phyloP scores from a whole-genome alignment of 2,113 vertebrate genomes.

The Gracilinanus agilis region DNA sequence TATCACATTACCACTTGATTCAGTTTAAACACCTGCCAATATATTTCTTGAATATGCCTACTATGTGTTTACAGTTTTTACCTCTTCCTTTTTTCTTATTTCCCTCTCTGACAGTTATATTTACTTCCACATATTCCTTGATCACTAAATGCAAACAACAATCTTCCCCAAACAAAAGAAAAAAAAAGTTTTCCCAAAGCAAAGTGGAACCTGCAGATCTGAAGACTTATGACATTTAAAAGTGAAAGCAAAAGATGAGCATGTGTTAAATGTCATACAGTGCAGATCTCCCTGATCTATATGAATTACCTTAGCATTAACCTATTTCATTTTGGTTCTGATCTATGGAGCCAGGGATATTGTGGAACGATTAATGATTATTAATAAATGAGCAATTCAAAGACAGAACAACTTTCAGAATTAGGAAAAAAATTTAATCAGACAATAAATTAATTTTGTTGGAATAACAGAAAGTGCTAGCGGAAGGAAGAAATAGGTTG shows the following conservation, averaged over 20 bases:
- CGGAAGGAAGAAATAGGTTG: slow-evolving; percentile 71
- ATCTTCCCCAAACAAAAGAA: background rate
- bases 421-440: slow-evolving; percentile 53
- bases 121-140: background rate
- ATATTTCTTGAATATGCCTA: background rate
- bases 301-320: background rate
- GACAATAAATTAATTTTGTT: slow-evolving; percentile 58
- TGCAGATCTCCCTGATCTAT: background rate
- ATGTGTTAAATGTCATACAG: background rate
- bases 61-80: background rate
- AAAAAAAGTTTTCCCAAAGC: slow-evolving; percentile 22
- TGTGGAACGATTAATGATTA: background rate
- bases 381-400: background rate
- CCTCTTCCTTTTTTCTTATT: background rate
- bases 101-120: background rate
- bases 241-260: background rate
- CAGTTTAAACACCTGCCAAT: background rate
- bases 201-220: background rate
- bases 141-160: slow-evolving; percentile 17
- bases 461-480: slow-evolving; percentile 66
- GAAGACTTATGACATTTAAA: background rate
- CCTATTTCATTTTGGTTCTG: slow-evolving; percentile 30
- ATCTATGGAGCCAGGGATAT: background rate
- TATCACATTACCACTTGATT: slow-evolving; percentile 46
- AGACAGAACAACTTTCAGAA: slow-evolving; percentile 18